A percentile compares a stretch with the other conserved stretches of the same genome.
Conservation (phyloP, 2,797 vertebrate genomes). For the Artibeus lituratus region DNA sequence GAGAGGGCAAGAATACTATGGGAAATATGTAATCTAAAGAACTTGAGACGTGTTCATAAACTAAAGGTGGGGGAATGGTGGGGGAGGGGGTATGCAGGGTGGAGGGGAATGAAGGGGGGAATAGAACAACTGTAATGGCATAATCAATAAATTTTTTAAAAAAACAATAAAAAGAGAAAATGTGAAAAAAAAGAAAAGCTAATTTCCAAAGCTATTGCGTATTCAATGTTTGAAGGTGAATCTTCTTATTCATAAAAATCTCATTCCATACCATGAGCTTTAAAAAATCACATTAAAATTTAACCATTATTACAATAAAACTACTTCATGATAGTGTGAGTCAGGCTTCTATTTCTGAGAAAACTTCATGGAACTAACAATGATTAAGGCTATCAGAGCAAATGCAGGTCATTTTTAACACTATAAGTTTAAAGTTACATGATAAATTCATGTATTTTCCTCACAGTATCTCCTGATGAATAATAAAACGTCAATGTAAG, state of each 20-base stretch:
- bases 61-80: too few species aligned
- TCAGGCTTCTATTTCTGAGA: background rate
- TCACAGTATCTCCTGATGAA: background rate
- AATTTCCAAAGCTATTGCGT: background rate
- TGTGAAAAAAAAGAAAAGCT: conserved; percentile 8
- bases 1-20: too few species aligned
- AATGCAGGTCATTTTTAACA: background rate
- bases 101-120: too few species aligned
- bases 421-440: background rate
- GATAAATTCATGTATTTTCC: background rate
- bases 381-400: background rate
- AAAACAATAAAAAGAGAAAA: too few species aligned
- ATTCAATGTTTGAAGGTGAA: background rate
- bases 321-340: background rate
- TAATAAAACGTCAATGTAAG: too few species aligned
- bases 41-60: too few species aligned
- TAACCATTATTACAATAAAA: background rate
- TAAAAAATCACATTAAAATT: background rate
- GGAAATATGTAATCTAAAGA: too few species aligned
- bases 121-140: too few species aligned
- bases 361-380: background rate
- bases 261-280: background rate
- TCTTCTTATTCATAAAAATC: background rate
- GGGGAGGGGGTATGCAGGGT: too few species aligned
- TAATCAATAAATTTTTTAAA: too few species aligned